These are phyloP conservation scores for Epinotia nisella DNA, from an alignment of 2,888 invertebrate species.

Conservation along the genomic window DNA sequence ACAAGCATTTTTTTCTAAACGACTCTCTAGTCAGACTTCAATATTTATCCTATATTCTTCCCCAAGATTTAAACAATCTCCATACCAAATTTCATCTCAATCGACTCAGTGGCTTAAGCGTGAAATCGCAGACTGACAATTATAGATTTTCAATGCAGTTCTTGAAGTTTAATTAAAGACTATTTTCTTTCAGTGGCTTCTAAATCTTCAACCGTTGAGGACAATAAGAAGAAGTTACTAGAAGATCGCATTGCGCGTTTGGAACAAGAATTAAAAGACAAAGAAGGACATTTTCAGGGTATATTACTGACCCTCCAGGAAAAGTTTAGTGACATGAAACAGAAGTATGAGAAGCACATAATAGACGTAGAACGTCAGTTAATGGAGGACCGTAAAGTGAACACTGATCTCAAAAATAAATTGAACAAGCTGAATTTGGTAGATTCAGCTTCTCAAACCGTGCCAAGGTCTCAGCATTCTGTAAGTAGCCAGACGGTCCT, in stretches of 20 bases:
- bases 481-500: conserved; percentile 70
- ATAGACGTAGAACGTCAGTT: conserved; percentile 89
- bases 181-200: conserved; percentile 80
- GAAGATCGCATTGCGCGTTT: conserved; percentile 89
- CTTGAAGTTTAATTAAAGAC: background rate
- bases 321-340: conserved; percentile 90
- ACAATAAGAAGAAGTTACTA: conserved; percentile 85
- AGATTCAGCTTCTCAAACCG: conserved; percentile 80
- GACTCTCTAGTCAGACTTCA: too few relatives aligned
- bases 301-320: conserved; percentile 90
- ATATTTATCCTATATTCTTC: too few relatives aligned
- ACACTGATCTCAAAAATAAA: conserved; percentile 83
- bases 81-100: too few relatives aligned
- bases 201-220: conserved; percentile 82
- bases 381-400: conserved; percentile 77
- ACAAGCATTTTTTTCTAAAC: too few relatives aligned
- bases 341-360: conserved; percentile 90
- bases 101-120: too few relatives aligned
- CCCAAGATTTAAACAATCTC: too few relatives aligned
- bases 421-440: conserved; percentile 70
- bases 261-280: conserved; percentile 88
- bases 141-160: background rate
- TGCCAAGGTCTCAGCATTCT: conserved; percentile 61
- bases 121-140: too few relatives aligned
- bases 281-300: conserved; percentile 89